Percentiles rank a stretch among this genome's conserved stretches.
phyloP scores from a whole-genome alignment of 2,113 vertebrate species.

The Perca fluviatilis region DNA sequence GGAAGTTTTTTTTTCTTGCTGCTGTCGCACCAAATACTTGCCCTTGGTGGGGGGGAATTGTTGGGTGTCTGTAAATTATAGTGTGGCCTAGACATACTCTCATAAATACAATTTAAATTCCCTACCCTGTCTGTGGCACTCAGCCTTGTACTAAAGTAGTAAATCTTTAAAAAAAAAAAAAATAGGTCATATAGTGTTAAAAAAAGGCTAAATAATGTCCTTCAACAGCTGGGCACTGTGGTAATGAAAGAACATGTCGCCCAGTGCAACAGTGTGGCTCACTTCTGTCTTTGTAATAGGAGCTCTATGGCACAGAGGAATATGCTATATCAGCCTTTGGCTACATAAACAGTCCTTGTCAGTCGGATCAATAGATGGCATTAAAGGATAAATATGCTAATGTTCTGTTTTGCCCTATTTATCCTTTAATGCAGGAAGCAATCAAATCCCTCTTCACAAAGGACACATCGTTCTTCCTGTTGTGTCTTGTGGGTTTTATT shows the following conservation, averaged over 20 bases:
- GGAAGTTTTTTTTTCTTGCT: no score
- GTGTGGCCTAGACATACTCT: no score
- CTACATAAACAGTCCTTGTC: neutral
- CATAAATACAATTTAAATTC: neutral
- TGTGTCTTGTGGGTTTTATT: neutral
- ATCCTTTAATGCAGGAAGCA: neutral
- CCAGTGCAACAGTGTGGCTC: neutral
- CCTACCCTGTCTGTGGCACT: neutral
- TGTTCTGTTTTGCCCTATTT: neutral
- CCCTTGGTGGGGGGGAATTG: no score
- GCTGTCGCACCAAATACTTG: no score
- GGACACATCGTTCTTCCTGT: no score
- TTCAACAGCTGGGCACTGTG: neutral
- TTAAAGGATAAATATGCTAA: slow-evolving; percentile 1
- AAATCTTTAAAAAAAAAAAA: neutral
- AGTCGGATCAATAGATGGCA: neutral
- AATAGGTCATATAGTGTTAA: neutral
- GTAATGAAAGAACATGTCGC: neutral
- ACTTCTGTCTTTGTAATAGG: neutral
- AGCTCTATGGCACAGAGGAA: neutral
- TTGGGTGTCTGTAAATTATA: no score
- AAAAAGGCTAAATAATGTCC: neutral
- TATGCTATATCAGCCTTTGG: neutral
- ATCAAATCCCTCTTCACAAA: neutral
- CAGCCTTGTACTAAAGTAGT: neutral